Percentiles rank a stretch among this genome's conserved stretches.
Evolutionary conservation across 2,797 vertebrate genomes (phyloP).

Genomic region (Ataeniobius toweri): DNA sequence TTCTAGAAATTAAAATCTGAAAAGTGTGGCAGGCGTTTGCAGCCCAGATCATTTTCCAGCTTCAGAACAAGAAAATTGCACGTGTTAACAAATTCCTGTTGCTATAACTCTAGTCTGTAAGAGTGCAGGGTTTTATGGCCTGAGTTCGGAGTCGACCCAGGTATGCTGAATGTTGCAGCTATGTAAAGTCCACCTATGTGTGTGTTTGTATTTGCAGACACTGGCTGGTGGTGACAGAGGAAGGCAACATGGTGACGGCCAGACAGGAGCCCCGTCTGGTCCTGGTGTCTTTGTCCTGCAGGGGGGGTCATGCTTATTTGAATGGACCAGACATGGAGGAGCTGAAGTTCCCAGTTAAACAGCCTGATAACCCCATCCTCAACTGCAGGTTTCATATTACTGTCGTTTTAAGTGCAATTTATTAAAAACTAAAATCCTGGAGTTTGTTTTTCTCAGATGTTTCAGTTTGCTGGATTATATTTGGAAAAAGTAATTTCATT

Average conservation of each 20-base stretch:
- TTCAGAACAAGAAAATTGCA: conserved; percentile 8
- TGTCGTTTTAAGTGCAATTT: not conserved
- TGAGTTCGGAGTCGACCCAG: not conserved
- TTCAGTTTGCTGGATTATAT: not conserved
- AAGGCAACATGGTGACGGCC: conserved; percentile 90
- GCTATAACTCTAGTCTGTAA: not conserved
- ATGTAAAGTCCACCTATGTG: not conserved
- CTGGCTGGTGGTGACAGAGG: conserved; percentile 90
- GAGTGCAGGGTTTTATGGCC: not conserved
- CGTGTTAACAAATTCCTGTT: conserved; percentile 9
- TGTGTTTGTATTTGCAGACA: conserved; percentile 78
- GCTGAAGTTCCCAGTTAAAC: conserved; percentile 77
- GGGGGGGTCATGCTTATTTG: conserved; percentile 72
- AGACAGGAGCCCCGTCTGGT: conserved; percentile 91
- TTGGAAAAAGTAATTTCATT: not conserved
- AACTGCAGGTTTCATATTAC: conserved; percentile 85
- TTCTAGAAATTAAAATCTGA: not conserved
- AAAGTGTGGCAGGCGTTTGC: not conserved
- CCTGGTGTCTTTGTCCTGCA: conserved; percentile 78
- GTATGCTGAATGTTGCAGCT: conserved; percentile 15
- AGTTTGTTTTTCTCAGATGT: not conserved
- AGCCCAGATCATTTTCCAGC: not conserved
- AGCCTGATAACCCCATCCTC: conserved; percentile 69
- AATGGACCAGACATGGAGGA: conserved; percentile 84
- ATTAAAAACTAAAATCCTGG: not conserved